Percentiles rank a stretch among this genome's conserved stretches.
Evolutionary conservation across 2,797 vertebrate species (phyloP).

Genomic region (Varecia variegata): DNA sequence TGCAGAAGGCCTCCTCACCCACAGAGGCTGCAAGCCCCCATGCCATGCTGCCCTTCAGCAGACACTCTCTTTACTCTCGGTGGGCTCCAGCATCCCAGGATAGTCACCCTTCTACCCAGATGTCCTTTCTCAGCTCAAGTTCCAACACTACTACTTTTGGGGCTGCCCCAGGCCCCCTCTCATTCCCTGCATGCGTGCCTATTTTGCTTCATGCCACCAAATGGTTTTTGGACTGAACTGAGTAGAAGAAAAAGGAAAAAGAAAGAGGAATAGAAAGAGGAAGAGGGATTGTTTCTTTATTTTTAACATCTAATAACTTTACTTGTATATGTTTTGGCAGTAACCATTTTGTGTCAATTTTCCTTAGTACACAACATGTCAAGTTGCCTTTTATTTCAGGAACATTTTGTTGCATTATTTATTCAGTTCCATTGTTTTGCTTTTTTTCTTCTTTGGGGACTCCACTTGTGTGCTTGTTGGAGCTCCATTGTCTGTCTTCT

Average conservation of each 20-base stretch:
- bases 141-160: neutral
- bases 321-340: neutral
- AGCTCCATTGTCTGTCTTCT: neutral
- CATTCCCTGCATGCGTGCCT: accelerated
- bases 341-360: neutral
- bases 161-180: neutral
- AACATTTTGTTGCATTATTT: neutral
- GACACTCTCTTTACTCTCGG: neutral
- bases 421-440: neutral
- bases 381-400: neutral
- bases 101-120: neutral
- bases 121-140: neutral
- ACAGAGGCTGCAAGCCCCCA: neutral
- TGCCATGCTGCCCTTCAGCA: neutral
- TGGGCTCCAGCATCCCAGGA: neutral
- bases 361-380: neutral
- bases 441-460: neutral
- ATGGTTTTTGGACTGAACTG: neutral
- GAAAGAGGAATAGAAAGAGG: conserved; percentile 31
- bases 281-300: neutral
- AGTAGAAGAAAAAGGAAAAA: neutral
- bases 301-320: neutral
- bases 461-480: neutral
- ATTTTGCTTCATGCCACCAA: neutral
- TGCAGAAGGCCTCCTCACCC: neutral